A percentile compares a stretch with the other conserved stretches of the same genome.
phyloP scores from a whole-genome alignment of 2,888 invertebrate species.

The Drosophila multiciliata region DNA sequence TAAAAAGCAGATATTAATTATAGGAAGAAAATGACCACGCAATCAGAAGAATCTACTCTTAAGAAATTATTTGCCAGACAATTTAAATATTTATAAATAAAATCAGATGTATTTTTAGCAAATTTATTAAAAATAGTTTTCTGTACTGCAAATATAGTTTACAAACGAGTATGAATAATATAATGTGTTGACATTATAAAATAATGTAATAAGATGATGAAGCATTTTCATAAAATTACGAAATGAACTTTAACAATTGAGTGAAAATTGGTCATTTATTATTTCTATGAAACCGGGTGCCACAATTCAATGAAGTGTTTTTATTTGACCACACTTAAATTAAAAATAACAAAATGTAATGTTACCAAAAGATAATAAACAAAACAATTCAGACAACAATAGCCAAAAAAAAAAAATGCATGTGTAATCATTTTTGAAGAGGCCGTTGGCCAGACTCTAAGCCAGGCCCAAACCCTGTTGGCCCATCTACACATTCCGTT shows the following conservation, averaged over 20 bases:
- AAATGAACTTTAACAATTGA: not conserved
- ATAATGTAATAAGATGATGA: not conserved
- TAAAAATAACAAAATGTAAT: not conserved
- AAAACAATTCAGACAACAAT: not conserved
- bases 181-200: not conserved
- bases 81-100: not conserved
- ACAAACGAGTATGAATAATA: not conserved
- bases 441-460: not conserved
- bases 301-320: not conserved
- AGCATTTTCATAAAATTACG: not conserved
- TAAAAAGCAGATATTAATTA: conserved; percentile 4
- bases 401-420: not conserved
- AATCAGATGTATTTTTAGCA: not conserved
- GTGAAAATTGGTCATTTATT: not conserved
- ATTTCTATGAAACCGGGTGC: not conserved
- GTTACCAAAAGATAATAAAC: not conserved
- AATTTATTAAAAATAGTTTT: not conserved
- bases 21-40: not conserved
- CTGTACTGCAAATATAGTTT: not conserved
- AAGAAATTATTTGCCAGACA: not conserved
- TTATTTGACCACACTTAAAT: not conserved
- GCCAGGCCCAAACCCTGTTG: conserved; percentile 18
- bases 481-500: conserved; percentile 46
- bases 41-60: not conserved
- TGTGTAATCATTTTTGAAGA: conserved; percentile 24